Evolutionary conservation across 2,888 invertebrate species (phyloP), one percentile per base, ranked within the genome.

Genomic region (Ametastegia equiseti): DNA sequence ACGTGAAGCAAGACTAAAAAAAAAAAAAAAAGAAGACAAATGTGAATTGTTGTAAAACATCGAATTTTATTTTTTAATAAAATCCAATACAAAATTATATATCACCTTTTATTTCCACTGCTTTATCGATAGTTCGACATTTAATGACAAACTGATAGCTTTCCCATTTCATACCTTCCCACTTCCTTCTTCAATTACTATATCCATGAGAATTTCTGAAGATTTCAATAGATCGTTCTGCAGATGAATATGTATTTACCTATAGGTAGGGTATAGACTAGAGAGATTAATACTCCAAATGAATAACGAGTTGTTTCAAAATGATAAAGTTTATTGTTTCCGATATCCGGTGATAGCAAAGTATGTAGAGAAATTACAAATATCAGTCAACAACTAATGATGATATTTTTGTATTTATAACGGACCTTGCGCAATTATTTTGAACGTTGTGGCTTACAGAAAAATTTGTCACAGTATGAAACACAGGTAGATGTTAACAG

Each of bases 281-380:
- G 36, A 33, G 15, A 27, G 6, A 15, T 23, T 1, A 23, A n/a
- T n/a, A n/a, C 13, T 15, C 19, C 30, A 7, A 30, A 33, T 73
- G 4, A 73, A 13, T 33, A 73, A 73, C 19, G 15, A 4, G n/a
- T 15, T n/a, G 11, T 33, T 47, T 73, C 30, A 73, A 50, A 73
- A 50, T 50, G 33, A 73, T 73, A 73, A 30, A 73, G 9, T 73
- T 73, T 73, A 73, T 73, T 73, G 19, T 73, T 47, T 73, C 33
- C n/a, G 42, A 30, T 30, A 73, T 73, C 47, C n/a, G 33, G 15
- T 11, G 19, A 73, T 50, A 73, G 47, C 47, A 73, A 50, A 50
- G 50, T 73, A 50, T 73, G 30, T 73, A 50, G 33, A 73, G 30
- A 73, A 30, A 73, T 73, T 73, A 73, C 71, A 73, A 73, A 73